Evolutionary conservation across 2,113 vertebrate genomes (phyloP), one percentile per base, ranked within the genome.

Genomic region (Nothoprocta pentlandii): DNA sequence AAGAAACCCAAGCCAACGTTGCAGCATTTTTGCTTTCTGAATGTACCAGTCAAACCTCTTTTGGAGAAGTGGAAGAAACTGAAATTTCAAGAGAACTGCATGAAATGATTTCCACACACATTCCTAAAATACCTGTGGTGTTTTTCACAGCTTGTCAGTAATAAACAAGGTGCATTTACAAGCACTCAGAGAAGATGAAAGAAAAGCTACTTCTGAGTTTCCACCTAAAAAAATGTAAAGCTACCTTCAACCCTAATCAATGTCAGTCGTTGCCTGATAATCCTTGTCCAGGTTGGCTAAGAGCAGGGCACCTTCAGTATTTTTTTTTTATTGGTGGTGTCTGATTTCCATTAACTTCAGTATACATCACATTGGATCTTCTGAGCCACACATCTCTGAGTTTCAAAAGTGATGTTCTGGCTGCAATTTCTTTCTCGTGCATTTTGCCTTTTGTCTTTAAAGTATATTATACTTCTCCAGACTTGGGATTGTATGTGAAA

Each of bases 81-180:
- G 58, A 67, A 63, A 73, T 95, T 94, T 91, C 62, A 87, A 66
- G 34, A 59, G 8, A 75, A 23, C 15, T 71, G 91, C 78, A 82
- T 73, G 17, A 87, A 82, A 58, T 73, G 39, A 87, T 91, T 84
- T 92, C 58, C 34, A 17, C 25, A 64, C 34, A 10, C 47, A 25
- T 76, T 95, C 39, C 46, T 81, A 73, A 94, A 84, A 53, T 39
- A 56, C 30, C 41, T 49, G 2, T 21, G 14, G 5, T 76, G 56
- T 62, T 66, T 78, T 82, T 91, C 47, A 76, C 75, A 61, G 9
- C 59, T 75, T 71, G 8, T 6, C 66, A 25, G 7, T 92, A 91
- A 71, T 64, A 85, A 84, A 73, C 19, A 34, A 44, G 16, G 16
- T n/a, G 6, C 28, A 22, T 11, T 28, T n/a, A 44, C 39, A 56